Conservation (phyloP, 2,888 invertebrate species). For the Lochmaea capreae region DNA sequence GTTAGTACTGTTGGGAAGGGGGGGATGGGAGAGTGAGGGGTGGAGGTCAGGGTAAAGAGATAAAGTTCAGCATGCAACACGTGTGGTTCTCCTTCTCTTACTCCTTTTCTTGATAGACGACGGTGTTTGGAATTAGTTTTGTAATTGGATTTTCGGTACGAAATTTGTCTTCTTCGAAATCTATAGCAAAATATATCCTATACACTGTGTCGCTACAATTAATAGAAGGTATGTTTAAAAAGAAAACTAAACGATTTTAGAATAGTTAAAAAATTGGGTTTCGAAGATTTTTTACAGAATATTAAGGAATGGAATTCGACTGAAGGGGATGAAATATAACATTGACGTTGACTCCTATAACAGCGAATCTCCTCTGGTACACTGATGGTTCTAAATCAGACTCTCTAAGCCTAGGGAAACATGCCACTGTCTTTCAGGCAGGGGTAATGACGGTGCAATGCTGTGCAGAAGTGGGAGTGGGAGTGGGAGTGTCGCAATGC, state of each 20-base stretch:
- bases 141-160: conserved; percentile 25
- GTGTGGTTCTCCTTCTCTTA: conserved; percentile 22
- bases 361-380: too few species aligned
- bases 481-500: too few species aligned
- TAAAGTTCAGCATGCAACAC: conserved; percentile 23
- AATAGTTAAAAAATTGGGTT: too few species aligned
- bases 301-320: conserved; percentile 19
- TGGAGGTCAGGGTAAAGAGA: conserved; percentile 16
- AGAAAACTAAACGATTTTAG: background rate
- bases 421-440: too few species aligned
- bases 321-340: conserved; percentile 29
- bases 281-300: background rate
- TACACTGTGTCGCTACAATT: conserved; percentile 5
- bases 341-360: too few species aligned
- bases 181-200: background rate
- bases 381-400: too few species aligned
- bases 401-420: too few species aligned
- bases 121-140: conserved; percentile 29
- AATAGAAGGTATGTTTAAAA: conserved; percentile 2
- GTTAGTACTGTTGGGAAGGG: conserved; percentile 33
- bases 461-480: too few species aligned
- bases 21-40: background rate
- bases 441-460: too few species aligned
- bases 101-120: conserved; percentile 9
- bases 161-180: conserved; percentile 20